Conservation (phyloP, 2,113 vertebrate genomes). For the Falco punctatus region DNA sequence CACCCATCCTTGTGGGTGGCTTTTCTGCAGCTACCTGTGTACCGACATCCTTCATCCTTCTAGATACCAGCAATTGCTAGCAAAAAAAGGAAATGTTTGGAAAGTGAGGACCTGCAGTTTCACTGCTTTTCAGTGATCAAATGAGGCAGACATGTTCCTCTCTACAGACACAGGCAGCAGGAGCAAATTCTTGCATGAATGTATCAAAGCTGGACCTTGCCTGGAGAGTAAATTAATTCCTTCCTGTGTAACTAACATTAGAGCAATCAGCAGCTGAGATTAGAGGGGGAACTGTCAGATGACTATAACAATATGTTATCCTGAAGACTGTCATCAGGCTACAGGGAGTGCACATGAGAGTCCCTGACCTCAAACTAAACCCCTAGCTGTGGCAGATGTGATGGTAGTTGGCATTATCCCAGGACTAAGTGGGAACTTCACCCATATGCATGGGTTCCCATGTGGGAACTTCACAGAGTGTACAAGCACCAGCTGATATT, state of each 20-base stretch:
- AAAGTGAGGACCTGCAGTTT: background rate
- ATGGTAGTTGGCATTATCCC: background rate
- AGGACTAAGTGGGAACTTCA: background rate
- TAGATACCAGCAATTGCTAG: background rate
- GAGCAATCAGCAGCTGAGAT: background rate
- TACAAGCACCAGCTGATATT: background rate
- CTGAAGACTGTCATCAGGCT: background rate
- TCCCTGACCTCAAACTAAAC: background rate
- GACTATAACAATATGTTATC: fast-evolving
- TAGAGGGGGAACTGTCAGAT: background rate
- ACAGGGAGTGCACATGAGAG: background rate
- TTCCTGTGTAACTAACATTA: background rate
- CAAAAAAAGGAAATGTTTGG: background rate
- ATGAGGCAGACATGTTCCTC: background rate
- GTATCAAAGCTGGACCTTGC: background rate
- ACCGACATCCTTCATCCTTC: background rate
- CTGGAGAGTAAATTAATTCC: background rate
- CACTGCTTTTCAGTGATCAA: background rate
- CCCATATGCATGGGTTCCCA: background rate
- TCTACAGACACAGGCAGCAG: background rate
- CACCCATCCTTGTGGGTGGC: background rate
- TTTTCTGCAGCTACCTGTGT: background rate
- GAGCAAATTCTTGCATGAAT: background rate
- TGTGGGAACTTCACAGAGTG: background rate
- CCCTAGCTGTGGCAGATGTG: background rate